These are phyloP conservation scores for Podilymbus podiceps DNA, from an alignment of 2,113 vertebrate species.

Conservation along the genomic window DNA sequence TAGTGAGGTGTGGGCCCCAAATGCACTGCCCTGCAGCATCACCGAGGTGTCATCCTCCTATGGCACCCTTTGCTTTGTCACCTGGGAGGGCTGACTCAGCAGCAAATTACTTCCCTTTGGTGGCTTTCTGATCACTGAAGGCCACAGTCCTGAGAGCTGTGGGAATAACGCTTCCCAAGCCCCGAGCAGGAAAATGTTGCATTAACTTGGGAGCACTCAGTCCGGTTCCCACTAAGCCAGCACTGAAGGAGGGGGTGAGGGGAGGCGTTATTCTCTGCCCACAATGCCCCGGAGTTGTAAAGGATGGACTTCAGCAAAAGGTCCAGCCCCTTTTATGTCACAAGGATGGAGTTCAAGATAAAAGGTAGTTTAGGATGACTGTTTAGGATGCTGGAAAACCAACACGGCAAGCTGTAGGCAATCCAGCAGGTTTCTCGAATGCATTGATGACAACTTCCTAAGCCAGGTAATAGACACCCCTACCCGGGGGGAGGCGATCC, in stretches of 20 bases:
- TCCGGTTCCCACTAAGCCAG: background rate
- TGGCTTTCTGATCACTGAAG: background rate
- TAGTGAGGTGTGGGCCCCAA: background rate
- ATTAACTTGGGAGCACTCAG: background rate
- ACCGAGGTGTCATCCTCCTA: background rate
- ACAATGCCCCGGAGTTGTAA: rapidly evolving
- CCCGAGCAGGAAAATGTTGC: background rate
- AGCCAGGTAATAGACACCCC: too few species aligned
- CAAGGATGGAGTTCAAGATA: background rate
- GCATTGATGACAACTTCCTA: too few species aligned
- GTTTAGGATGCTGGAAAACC: too few species aligned
- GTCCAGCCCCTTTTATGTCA: background rate
- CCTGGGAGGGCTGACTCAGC: background rate
- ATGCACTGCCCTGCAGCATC: background rate
- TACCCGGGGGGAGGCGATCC: too few species aligned
- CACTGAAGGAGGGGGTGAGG: background rate
- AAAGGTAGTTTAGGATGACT: background rate
- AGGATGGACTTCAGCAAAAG: background rate
- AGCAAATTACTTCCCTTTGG: background rate
- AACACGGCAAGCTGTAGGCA: too few species aligned
- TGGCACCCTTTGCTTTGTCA: background rate
- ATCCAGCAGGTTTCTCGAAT: too few species aligned
- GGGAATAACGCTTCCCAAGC: background rate
- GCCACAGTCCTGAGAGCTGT: background rate
- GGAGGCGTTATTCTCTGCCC: background rate